A percentile compares a stretch with the other conserved stretches of the same genome.
Evolutionary conservation across 2,888 invertebrate genomes (phyloP).

Genomic region (Plusia festucae): DNA sequence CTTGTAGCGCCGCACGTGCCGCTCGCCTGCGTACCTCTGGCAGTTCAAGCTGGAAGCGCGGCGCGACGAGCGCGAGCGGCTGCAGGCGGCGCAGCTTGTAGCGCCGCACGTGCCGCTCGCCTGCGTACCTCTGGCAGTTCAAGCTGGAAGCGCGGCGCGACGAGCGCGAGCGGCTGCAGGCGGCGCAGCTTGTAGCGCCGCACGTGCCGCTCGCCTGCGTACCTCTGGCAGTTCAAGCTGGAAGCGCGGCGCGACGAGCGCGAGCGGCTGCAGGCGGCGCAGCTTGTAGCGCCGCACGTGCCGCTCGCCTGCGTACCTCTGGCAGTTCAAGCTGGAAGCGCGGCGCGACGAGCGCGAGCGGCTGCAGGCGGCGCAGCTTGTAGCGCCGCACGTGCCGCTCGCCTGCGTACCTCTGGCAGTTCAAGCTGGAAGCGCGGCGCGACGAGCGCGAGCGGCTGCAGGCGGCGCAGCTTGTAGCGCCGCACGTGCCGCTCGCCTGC

Average conservation of each 20-base stretch:
- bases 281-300: constrained; percentile 9
- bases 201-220: not conserved
- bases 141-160: not conserved
- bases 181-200: constrained; percentile 8
- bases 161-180: not conserved
- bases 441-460: not conserved
- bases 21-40: not conserved
- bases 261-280: not conserved
- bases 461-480: constrained; percentile 7
- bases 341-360: not conserved
- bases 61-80: not conserved
- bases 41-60: not conserved
- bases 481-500: not conserved
- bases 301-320: not conserved
- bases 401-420: not conserved
- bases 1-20: constrained; percentile 7
- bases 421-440: not conserved
- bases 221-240: constrained; percentile 1
- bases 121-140: not conserved
- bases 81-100: constrained; percentile 7
- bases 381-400: constrained; percentile 7
- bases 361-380: constrained; percentile 7
- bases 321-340: not conserved
- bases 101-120: constrained; percentile 5
- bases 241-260: not conserved